Evolutionary conservation across 1,140 invertebrate genomes (phyloP), one percentile per base, ranked within the genome.

Genomic region (Thaumetopoea pityocampa): DNA sequence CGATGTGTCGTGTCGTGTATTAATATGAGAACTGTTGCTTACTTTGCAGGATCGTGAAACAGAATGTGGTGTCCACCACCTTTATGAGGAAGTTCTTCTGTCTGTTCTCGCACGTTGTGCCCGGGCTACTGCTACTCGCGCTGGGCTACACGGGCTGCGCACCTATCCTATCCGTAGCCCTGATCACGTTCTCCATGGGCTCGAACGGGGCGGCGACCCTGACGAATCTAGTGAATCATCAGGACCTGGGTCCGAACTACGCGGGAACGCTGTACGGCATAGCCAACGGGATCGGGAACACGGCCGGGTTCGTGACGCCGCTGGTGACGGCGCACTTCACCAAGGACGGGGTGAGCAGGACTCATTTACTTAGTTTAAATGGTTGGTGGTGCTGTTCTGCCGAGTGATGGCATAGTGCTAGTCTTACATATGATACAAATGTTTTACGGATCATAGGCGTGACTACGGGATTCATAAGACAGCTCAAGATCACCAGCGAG

Each of bases 131-230:
- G 22, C 78, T 95, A 0, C 64, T 94, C n/a, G 67, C 79, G 1
- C 83, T 93, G 44, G 90, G 89, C 2, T 92, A 90, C 46, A 88
- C 88, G 4, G 92, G 91, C 0, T 92, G 92, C 40, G 87, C 92
- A 61, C 83, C 88, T 0, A 71, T 87, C 11, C 67, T 88, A 14
- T 90, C 91, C 1, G 88, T 94, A 0, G 70, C 86, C 0, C 87
- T 94, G 34, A 87, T 94, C 48, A 91, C 92, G 4, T 67, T 92
- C 18, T 93, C 94, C 2, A 86, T 96, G 52, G 91, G 93, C 0
- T 89, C 94, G 1, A 94, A 95, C 46, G 95, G 95, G 0, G 93
- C 94, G 10, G 92, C 92, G 0, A 94, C 93, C 9, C 88, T 94
- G 24, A 94, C 94, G 0, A 96, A 90, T 78, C 86, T 94, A 57